Base-by-base conservation (phyloP, 2,888 invertebrate species). In the Acronicta psi region DNA sequence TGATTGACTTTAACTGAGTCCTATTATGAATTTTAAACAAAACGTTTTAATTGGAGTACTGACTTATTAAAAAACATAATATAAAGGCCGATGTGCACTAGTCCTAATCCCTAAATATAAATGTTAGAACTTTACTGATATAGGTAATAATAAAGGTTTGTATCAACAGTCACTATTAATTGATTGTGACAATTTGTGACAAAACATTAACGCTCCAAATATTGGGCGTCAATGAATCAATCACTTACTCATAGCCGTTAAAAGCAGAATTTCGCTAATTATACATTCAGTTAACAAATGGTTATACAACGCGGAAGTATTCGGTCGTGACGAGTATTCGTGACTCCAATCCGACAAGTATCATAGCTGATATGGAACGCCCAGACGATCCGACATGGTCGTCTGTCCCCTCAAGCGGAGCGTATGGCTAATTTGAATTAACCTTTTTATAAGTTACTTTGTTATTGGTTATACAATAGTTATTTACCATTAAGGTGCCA, bases 231-330 rank as follows among this genome's bases (percentile, higher is more conserved):
- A 42, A 25, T 50, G 36, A 55, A 58, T 41, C 47, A 41, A 54
- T 56, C 41, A 59, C 11, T 23, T 46, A 52, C 34, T 54, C 40
- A 47, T 8, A 50, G 49, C 13, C 41, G 49, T 67, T 51, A 50
- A 63, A 34, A 40, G 45, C 41, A 56, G 52, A 66, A 64, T 74
- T 76, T 74, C 74, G 53, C 74, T 76, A 76, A 76, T 74, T 69
- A 72, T 62, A 64, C 44, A 72, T 76, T 69, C 63, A 58, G 60
- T 63, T 60, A 63, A 65, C 56, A 64, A 59, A 70, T 68, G 49
- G 69, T 75, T 71, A 59, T 69, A 74, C 64, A 76, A 76, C 51
- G 64, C 74, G 76, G 74, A 76, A 76, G 64, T 59, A 44, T 59
- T n/a, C 7, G 49, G 16, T 72, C 76, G 76, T 76, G 76, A 74